These are phyloP conservation scores for Pseudococcus jackbeardsleyi DNA, from an alignment of 2,888 invertebrate species.

Conservation along the genomic window DNA sequence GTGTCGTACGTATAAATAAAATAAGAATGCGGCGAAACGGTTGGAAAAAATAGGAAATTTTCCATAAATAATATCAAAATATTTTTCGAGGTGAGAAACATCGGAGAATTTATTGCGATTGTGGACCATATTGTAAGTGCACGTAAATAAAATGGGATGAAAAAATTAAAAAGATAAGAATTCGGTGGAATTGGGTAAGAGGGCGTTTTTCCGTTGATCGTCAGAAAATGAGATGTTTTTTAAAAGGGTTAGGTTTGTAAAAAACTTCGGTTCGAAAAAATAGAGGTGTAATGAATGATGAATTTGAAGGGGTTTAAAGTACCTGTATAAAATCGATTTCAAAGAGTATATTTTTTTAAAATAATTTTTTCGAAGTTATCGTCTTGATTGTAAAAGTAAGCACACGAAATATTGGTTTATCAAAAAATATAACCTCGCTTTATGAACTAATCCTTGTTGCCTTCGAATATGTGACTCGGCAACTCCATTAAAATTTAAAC, in stretches of 20 bases:
- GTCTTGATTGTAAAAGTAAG: too few relatives aligned
- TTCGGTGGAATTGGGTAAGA: background rate
- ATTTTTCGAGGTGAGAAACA: background rate
- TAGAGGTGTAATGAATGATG: background rate
- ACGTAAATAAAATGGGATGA: background rate
- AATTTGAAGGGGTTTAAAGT: background rate
- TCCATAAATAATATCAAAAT: slow-evolving; percentile 13
- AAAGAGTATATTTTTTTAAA: too few relatives aligned
- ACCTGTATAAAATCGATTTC: too few relatives aligned
- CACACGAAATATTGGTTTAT: background rate
- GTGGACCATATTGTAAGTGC: background rate
- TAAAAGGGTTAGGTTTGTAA: background rate
- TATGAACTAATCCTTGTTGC: background rate
- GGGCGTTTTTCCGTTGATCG: background rate
- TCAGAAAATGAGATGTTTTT: background rate
- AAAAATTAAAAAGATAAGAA: background rate
- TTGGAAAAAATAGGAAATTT: background rate
- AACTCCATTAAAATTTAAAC: background rate
- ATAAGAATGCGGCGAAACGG: slow-evolving; percentile 27
- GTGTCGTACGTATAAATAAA: slow-evolving; percentile 24
- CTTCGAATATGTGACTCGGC: background rate
- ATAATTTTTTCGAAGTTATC: too few relatives aligned
- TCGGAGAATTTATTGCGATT: background rate
- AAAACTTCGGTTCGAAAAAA: background rate
- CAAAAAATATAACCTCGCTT: background rate